Percentiles rank a stretch among this genome's conserved stretches.
These are phyloP conservation scores for Echinometra lucunter DNA, from an alignment of 53 echinoderm and acorn worm genomes.

Conservation along the genomic window DNA sequence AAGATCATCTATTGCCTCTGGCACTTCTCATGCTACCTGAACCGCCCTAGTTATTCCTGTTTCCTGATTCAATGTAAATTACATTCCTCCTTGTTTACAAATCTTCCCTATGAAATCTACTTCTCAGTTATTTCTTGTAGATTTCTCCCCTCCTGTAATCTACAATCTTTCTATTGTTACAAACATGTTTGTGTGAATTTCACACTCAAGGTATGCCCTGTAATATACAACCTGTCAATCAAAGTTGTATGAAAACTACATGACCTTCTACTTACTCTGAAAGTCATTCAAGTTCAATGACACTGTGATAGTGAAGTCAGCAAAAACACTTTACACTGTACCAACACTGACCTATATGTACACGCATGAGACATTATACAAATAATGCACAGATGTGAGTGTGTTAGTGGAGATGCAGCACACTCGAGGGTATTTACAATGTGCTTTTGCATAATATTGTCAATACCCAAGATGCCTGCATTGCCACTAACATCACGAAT, in stretches of 20 bases:
- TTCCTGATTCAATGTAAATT: not conserved
- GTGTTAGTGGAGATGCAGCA: no score
- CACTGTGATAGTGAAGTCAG: not conserved
- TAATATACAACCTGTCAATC: slow-evolving; percentile 10
- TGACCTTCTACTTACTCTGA: not conserved
- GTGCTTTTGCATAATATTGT: no score
- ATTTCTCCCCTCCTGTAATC: not conserved
- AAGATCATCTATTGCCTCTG: not conserved
- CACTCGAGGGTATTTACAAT: no score
- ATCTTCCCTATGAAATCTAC: not conserved
- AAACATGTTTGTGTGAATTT: not conserved
- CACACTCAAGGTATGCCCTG: not conserved
- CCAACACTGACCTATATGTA: no score
- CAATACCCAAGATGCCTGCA: no score
- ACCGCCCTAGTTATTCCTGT: not conserved
- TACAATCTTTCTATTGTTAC: not conserved
- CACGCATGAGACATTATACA: no score
- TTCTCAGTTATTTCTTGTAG: not conserved
- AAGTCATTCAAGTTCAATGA: not conserved
- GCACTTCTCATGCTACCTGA: not conserved
- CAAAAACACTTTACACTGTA: no score
- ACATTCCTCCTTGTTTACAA: slow-evolving; percentile 14
- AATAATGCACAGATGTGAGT: no score
- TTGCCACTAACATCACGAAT: no score
- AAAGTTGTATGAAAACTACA: not conserved